Conservation (phyloP, 2,888 invertebrate genomes). For the Cephonodes hylas region DNA sequence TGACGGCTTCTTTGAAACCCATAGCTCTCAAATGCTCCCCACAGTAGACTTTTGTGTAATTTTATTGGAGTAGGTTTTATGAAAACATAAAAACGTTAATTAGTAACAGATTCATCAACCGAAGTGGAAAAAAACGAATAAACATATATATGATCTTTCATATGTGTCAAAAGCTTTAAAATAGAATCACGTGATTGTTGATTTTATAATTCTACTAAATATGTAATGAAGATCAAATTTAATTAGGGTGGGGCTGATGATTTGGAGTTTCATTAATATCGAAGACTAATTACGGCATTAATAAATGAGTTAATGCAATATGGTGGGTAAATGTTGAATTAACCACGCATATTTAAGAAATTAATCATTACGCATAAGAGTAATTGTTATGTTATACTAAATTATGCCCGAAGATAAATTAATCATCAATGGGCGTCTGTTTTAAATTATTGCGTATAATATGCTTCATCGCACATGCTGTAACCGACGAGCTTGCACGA, state of each 20-base stretch:
- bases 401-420: slow-evolving; percentile 37
- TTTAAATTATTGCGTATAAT: slow-evolving; percentile 39
- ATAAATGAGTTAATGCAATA: neutral
- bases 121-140: too few species aligned
- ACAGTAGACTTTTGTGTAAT: too few species aligned
- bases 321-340: slow-evolving; percentile 4
- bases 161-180: neutral
- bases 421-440: slow-evolving; percentile 43
- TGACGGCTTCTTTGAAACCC: too few species aligned
- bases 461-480: slow-evolving; percentile 22
- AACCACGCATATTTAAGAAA: slow-evolving; percentile 15
- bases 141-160: neutral
- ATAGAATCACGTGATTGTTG: too few species aligned
- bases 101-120: too few species aligned
- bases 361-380: slow-evolving; percentile 24
- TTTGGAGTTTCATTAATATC: too few species aligned
- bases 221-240: too few species aligned
- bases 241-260: neutral
- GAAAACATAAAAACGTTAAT: too few species aligned
- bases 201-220: neutral
- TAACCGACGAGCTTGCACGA: neutral
- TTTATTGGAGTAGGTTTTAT: too few species aligned
- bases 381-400: slow-evolving; percentile 27
- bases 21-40: too few species aligned
- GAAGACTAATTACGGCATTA: neutral